Evolutionary conservation across 2,888 invertebrate species (phyloP).

Genomic region (Arge pagana): DNA sequence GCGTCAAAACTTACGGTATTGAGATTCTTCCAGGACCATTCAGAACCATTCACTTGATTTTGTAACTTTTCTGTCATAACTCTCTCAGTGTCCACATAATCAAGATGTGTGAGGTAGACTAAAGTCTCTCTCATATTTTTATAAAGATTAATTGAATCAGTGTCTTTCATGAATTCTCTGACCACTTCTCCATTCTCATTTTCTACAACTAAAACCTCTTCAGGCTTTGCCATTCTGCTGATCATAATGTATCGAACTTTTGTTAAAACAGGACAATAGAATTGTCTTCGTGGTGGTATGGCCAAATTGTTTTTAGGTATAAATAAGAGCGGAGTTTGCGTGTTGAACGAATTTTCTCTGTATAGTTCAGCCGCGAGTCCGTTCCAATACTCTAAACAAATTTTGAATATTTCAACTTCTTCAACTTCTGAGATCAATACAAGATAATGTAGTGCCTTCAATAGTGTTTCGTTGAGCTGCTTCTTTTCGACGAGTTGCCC

Average conservation of each 20-base stretch:
- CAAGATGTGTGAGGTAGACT: slow-evolving; percentile 98
- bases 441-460: slow-evolving; percentile 85
- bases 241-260: slow-evolving; percentile 97
- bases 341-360: slow-evolving; percentile 77
- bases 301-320: slow-evolving; percentile 51
- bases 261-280: slow-evolving; percentile 81
- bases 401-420: slow-evolving; percentile 99
- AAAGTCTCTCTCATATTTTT: slow-evolving; percentile 98
- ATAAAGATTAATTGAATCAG: slow-evolving; percentile 98
- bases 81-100: slow-evolving; percentile 95
- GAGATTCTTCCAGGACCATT: slow-evolving; percentile 99
- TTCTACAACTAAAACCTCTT: slow-evolving; percentile 98
- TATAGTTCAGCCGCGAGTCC: slow-evolving; percentile 90
- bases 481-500: slow-evolving; percentile 85
- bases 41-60: slow-evolving; percentile 96
- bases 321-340: slow-evolving; percentile 58
- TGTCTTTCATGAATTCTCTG: slow-evolving; percentile 99
- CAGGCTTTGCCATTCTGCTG: slow-evolving; percentile 99
- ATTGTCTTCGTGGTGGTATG: slow-evolving; percentile 66
- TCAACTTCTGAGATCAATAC: slow-evolving; percentile 96
- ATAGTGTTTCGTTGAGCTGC: slow-evolving; percentile 74
- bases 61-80: slow-evolving; percentile 99
- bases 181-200: slow-evolving; percentile 99
- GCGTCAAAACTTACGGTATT: slow-evolving; percentile 72
- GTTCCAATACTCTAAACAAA: slow-evolving; percentile 99